phyloP scores from a whole-genome alignment of 2,113 vertebrate genomes.

The Lasiurus cinereus region DNA sequence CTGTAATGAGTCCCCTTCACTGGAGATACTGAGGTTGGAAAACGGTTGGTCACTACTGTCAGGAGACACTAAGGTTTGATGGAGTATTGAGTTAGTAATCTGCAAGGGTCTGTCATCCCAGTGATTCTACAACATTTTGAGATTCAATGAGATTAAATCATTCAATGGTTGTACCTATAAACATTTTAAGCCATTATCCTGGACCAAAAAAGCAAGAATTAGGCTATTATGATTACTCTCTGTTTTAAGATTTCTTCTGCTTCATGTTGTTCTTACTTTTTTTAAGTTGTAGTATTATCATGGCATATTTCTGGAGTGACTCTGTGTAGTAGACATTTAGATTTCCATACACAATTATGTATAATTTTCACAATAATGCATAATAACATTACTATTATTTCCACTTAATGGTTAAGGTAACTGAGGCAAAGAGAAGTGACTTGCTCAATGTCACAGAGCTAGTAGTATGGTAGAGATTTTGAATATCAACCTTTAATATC shows the following conservation, averaged over 20 bases:
- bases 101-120: background rate
- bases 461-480: background rate
- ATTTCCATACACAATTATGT: background rate
- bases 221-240: background rate
- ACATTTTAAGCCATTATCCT: conserved; percentile 1
- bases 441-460: background rate
- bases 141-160: background rate
- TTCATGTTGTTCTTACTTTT: background rate
- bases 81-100: background rate
- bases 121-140: background rate
- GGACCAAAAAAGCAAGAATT: background rate
- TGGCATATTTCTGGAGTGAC: background rate
- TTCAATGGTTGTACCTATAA: background rate
- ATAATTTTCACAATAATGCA: background rate
- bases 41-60: background rate
- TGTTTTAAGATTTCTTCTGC: background rate
- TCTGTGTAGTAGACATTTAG: background rate
- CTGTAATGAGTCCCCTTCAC: background rate
- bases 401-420: conserved; percentile 9
- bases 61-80: background rate
- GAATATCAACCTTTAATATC: background rate
- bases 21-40: background rate
- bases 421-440: background rate
- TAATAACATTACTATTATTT: background rate
- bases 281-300: background rate